Conservation (phyloP, 2,797 vertebrate genomes). For the Synanceia verrucosa region DNA sequence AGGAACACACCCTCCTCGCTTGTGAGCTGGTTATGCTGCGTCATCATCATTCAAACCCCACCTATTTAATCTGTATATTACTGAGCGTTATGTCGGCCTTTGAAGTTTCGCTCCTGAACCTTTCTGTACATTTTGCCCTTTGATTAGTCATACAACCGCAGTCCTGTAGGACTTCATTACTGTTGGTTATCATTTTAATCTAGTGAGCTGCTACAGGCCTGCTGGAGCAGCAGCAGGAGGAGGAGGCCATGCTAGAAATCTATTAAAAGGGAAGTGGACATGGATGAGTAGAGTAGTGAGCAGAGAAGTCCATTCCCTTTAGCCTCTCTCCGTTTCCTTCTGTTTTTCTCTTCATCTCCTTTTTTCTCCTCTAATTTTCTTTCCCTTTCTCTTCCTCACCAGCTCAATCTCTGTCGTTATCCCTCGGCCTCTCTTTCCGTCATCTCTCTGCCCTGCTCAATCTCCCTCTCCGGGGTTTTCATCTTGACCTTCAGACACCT, state of each 20-base stretch:
- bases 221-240: constrained; percentile 29
- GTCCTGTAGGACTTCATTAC: constrained; percentile 80
- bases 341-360: constrained; percentile 16
- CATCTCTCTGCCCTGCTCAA: constrained; percentile 37
- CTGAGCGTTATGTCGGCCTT: constrained; percentile 10
- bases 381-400: constrained; percentile 11
- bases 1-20: constrained; percentile 2
- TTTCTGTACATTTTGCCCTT: constrained; percentile 59
- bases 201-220: constrained; percentile 55
- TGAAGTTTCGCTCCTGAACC: constrained; percentile 43
- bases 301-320: constrained; percentile 34
- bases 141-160: constrained; percentile 68
- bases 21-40: constrained; percentile 12
- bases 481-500: constrained; percentile 78
- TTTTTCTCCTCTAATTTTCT: constrained; percentile 8
- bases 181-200: constrained; percentile 75
- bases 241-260: constrained; percentile 62
- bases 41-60: constrained; percentile 27
- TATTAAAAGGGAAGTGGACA: constrained; percentile 71
- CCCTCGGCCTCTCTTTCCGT: constrained; percentile 40
- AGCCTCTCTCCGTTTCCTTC: constrained; percentile 14
- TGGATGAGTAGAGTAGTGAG: constrained; percentile 57
- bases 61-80: constrained; percentile 48
- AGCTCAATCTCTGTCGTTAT: constrained; percentile 42
- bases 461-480: constrained; percentile 58